phyloP scores from a whole-genome alignment of 35 echinoderm and acorn worm species.

The Nesometra sesokonis region DNA sequence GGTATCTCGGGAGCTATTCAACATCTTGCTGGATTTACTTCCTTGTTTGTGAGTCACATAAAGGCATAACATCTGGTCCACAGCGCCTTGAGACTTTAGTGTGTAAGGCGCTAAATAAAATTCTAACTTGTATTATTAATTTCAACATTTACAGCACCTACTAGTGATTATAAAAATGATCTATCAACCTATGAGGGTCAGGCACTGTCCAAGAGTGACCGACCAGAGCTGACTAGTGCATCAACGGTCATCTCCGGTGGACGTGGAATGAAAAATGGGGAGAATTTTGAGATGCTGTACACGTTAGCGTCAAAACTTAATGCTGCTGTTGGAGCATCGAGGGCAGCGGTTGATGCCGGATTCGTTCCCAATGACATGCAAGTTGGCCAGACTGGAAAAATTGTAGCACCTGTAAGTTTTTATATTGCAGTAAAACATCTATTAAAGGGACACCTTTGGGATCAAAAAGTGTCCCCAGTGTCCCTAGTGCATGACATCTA shows the following conservation, averaged over 20 bases:
- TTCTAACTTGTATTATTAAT: neutral
- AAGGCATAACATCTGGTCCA: too few relatives aligned
- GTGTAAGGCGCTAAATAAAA: too few relatives aligned
- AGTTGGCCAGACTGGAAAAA: constrained; percentile 98
- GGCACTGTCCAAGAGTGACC: constrained; percentile 71
- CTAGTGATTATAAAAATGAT: constrained; percentile 40
- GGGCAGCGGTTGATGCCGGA: constrained; percentile 92
- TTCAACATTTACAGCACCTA: constrained; percentile 46
- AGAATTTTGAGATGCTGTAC: constrained; percentile 91
- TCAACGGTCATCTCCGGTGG: constrained; percentile 79
- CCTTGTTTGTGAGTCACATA: too few relatives aligned
- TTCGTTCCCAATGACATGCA: constrained; percentile 99
- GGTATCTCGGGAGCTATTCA: constrained; percentile 98
- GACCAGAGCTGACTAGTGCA: constrained; percentile 94
- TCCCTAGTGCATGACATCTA: too few relatives aligned
- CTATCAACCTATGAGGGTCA: constrained; percentile 63
- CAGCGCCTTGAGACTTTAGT: too few relatives aligned
- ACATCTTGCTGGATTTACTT: constrained; percentile 83
- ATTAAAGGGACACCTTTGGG: too few relatives aligned
- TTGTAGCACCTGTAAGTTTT: constrained; percentile 92
- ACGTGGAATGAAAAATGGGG: constrained; percentile 92
- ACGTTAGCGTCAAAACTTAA: constrained; percentile 71
- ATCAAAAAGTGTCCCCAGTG: too few relatives aligned
- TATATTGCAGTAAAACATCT: too few relatives aligned
- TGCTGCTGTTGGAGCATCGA: constrained; percentile 90